These are phyloP conservation scores for Leucophora obtusa DNA, from an alignment of 2,888 invertebrate species.

Conservation along the genomic window DNA sequence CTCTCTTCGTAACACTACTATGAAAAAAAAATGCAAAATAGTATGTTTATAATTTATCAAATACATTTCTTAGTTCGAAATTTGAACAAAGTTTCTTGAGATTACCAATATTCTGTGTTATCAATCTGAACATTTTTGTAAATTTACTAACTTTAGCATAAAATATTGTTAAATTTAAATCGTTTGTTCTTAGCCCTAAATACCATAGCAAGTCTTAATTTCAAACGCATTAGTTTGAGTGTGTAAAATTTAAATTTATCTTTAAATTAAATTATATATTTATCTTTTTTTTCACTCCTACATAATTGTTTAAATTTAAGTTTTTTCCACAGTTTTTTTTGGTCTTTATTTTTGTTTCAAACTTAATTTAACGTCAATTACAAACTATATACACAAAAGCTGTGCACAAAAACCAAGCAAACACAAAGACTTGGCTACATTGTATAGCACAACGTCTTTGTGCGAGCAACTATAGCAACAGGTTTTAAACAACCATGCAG, in stretches of 20 bases:
- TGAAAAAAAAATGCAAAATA: too few species aligned
- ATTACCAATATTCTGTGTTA: too few species aligned
- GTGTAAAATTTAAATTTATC: not conserved
- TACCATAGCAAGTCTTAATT: too few species aligned
- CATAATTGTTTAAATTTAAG: slow-evolving; percentile 25
- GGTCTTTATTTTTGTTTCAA: slow-evolving; percentile 18
- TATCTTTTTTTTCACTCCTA: not conserved
- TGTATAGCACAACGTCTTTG: not conserved
- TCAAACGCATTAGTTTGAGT: not conserved
- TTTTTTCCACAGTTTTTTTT: not conserved
- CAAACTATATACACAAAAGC: slow-evolving; percentile 25
- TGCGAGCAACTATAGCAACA: slow-evolving; percentile 47
- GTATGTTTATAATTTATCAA: too few species aligned
- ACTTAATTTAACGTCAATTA: slow-evolving; percentile 57
- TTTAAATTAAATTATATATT: not conserved
- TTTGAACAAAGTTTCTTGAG: too few species aligned
- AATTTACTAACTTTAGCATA: too few species aligned
- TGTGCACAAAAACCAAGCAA: not conserved
- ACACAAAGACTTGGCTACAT: slow-evolving; percentile 14
- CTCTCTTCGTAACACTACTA: too few species aligned
- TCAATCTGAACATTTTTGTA: too few species aligned
- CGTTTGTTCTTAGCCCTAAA: too few species aligned
- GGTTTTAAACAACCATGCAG: slow-evolving; percentile 50
- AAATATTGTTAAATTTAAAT: too few species aligned
- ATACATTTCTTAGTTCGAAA: too few species aligned